Evolutionary conservation across 2,888 invertebrate genomes (phyloP), one percentile per base, ranked within the genome.

Genomic region (Sinentomon sp.): DNA sequence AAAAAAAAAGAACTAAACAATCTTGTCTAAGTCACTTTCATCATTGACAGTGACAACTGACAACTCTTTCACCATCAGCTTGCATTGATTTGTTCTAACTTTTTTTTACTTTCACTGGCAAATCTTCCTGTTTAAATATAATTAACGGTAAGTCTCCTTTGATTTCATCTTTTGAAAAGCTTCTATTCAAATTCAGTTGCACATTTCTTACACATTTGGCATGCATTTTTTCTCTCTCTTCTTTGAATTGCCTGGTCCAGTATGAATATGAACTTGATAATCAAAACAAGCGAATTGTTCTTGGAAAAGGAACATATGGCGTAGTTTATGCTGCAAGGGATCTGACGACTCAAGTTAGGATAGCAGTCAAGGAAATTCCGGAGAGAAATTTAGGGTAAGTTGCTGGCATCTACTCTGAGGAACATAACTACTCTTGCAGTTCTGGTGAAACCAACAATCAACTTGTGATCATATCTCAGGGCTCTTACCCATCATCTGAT

Each of bases 321-420:
- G 63, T 75, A 0, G 92, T 94, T 5, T 94, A 74, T 53, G 87
- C 89, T 1, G 92, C 89, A 0, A 57, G 83, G 3, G 89, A 94
- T 55, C 64, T 80, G 41, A 78, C 75, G 51, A 94, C 83, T 0
- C 92, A 85, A 61, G 71, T 74, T 7, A 63, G 82, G 37, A 89
- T 97, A 43, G 97, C 97, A 3, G 82, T 94, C 13, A 97, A 99
- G 53, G 97, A 97, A 60, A 82, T 99, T 38, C 87, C 87, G 0
- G 94, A 94, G 54, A 75, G 77, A 52, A 83, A 85, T 54, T 63
- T 83, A 3, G 85, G 87, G 56, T 64, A 53, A 41, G 38, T 36
- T n/a, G n/a, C n/a, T n/a, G n/a, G n/a, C n/a, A n/a, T n/a, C n/a
- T n/a, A n/a, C n/a, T n/a, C n/a, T n/a, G n/a, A n/a, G n/a, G 23